These are phyloP conservation scores for Physella acuta DNA, from an alignment of 1,140 invertebrate genomes.

Conservation along the genomic window DNA sequence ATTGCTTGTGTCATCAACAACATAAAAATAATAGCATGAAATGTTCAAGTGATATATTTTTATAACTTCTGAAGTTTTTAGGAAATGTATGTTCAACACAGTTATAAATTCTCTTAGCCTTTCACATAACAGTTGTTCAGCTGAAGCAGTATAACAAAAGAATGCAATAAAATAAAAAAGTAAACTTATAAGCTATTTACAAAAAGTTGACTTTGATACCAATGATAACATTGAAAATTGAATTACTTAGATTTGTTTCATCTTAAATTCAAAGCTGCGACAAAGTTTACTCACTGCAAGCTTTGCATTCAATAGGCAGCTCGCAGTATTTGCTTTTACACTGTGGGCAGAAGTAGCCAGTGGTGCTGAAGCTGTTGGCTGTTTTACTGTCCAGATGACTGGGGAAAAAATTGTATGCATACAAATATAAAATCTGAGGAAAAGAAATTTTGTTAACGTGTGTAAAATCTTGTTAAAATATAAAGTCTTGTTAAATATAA, in stretches of 20 bases:
- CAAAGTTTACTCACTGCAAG: constrained; percentile 70
- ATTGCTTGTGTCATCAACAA: background rate
- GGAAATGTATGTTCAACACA: background rate
- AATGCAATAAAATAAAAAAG: background rate
- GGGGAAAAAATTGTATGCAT: too few species aligned
- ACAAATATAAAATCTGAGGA: too few species aligned
- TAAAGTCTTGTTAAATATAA: too few species aligned
- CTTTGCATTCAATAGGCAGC: constrained; percentile 92
- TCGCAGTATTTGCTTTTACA: constrained; percentile 97
- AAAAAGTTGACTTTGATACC: background rate
- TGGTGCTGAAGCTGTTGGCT: constrained; percentile 64
- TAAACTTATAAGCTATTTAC: background rate
- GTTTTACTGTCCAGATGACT: constrained; percentile 64
- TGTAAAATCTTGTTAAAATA: too few species aligned
- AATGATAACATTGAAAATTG: background rate
- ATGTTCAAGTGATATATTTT: too few species aligned
- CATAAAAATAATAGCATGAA: too few species aligned
- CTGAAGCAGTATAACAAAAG: background rate
- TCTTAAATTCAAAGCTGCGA: too few species aligned
- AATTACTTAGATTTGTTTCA: too few species aligned
- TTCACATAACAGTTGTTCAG: background rate
- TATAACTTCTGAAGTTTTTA: background rate
- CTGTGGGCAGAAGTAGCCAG: constrained; percentile 93
- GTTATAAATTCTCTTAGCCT: background rate
- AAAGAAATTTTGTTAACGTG: too few species aligned